A percentile compares a stretch with the other conserved stretches of the same genome.
Conservation (phyloP, 2,797 vertebrate genomes). For the Sebastes steindachneri region DNA sequence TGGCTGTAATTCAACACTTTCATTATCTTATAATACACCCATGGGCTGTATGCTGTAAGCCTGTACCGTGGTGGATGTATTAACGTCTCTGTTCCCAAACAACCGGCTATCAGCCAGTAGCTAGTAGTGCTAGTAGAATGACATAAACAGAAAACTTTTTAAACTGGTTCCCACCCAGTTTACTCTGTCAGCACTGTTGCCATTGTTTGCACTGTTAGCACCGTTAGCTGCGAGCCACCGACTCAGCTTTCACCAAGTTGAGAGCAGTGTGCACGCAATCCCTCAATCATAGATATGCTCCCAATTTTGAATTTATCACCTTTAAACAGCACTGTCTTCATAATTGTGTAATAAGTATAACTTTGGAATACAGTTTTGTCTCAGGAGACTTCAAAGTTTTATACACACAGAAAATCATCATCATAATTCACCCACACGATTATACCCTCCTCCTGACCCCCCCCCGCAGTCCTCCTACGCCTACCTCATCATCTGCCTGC, state of each 20-base stretch:
- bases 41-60: rapidly evolving
- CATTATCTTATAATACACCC: no score
- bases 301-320: not conserved
- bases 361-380: not conserved
- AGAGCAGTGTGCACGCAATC: not conserved
- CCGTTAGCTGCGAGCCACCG: not conserved
- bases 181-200: not conserved
- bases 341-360: not conserved
- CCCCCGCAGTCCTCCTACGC: not conserved
- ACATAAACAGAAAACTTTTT: no score
- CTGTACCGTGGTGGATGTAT: no score
- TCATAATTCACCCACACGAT: not conserved
- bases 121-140: no score
- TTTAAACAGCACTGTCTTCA: not conserved
- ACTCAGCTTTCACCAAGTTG: not conserved
- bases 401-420: not conserved
- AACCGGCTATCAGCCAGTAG: no score
- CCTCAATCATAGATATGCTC: not conserved
- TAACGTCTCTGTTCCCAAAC: no score
- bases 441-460: not conserved
- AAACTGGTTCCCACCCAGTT: no score
- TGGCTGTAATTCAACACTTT: no score
- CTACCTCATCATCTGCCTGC: constrained; percentile 98
- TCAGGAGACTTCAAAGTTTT: not conserved
- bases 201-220: not conserved